A percentile compares a stretch with the other conserved stretches of the same genome.
These are phyloP conservation scores for Pseudocheirus occidentalis DNA, from an alignment of 2,797 vertebrate genomes.

Conservation along the genomic window DNA sequence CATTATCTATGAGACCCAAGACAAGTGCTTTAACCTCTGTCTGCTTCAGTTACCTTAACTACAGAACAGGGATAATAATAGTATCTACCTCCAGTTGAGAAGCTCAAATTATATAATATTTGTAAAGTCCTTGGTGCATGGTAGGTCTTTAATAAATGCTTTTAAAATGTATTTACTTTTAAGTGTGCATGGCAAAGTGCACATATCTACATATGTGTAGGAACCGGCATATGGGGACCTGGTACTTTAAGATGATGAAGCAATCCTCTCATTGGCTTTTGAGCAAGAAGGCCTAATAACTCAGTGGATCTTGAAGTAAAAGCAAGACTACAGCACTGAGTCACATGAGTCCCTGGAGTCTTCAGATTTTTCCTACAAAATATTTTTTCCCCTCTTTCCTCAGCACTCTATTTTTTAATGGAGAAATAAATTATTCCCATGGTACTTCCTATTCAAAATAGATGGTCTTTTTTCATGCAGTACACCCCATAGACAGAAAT, in stretches of 20 bases:
- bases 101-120: neutral
- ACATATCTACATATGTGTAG: neutral
- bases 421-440: constrained; percentile 31
- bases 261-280: neutral
- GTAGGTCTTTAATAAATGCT: neutral
- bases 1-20: neutral
- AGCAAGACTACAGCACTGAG: neutral
- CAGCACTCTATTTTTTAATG: neutral
- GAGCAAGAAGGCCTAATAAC: neutral
- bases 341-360: neutral
- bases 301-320: neutral
- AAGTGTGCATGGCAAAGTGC: neutral
- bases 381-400: constrained; percentile 23
- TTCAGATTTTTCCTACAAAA: constrained; percentile 14
- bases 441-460: neutral
- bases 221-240: neutral
- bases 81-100: neutral
- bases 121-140: neutral
- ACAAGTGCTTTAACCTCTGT: neutral
- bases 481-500: constrained; percentile 39
- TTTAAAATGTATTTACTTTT: neutral
- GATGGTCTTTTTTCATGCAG: neutral
- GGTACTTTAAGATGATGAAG: neutral
- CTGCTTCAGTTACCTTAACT: neutral
- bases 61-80: neutral